Evolutionary conservation across 2,113 vertebrate species (phyloP), one percentile per base, ranked within the genome.

Genomic region (Lepidothrix coronata): DNA sequence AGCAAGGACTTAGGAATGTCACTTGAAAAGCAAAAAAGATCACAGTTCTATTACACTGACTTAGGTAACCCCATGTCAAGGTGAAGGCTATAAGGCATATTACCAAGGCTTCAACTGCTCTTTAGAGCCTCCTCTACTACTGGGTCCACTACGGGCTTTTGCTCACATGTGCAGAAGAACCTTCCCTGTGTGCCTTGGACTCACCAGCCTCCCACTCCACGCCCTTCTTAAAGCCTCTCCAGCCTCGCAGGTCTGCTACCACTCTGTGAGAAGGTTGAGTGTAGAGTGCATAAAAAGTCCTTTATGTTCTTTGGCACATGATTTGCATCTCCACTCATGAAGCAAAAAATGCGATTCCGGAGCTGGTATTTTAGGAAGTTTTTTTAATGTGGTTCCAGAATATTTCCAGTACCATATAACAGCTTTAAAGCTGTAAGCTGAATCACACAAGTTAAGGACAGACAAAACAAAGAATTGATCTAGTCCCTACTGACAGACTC

Each of bases 21-120:
- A 81, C 35, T 2, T 72, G 24, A 77, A 84, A 88, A 75, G 37
- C 5, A 51, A 55, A 73, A 59, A 71, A 22, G 3, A 37, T 31
- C 19, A 41, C 21, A 63, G 28, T 62, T 70, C 70, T 41, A 4
- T 7, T 31, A 16, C 41, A 37, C 2, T 20, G 41, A 35, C n/a
- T 6, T 11, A 48, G 6, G 3, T 30, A 39, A 68, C 41, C 0
- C 1, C 18, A 46, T 1, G 3, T 39, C 41, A 49, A 62, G 12
- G 24, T 33, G 46, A 81, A 76, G 81, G 57, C 15, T 41, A 8
- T 2, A 54, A 75, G 14, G 28, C 27, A 49, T 19, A 24, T 33
- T 54, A 83, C 27, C 30, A 18, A 78, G 27, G 44, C 35, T 93
- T 55, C 37, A 68, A 19, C n/a, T 30, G 25, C 43, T 82, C 58